These are phyloP conservation scores for Pseudochirops corinnae DNA, from an alignment of 2,797 vertebrate genomes.

Conservation along the genomic window DNA sequence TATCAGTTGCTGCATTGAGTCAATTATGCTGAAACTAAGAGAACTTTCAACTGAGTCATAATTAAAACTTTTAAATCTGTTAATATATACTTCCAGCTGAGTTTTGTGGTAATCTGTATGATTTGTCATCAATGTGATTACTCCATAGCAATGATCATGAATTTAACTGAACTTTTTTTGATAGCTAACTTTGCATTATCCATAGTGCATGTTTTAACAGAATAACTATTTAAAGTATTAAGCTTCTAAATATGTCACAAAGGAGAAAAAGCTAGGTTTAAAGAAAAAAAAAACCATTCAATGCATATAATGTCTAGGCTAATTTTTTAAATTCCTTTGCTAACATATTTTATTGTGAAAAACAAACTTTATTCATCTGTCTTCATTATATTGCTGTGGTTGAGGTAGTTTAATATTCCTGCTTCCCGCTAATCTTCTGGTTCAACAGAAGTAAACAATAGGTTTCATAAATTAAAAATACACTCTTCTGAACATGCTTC, in stretches of 20 bases:
- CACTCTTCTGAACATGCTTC: conserved; percentile 87
- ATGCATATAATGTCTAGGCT: conserved; percentile 85
- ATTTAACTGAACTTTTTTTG: conserved; percentile 87
- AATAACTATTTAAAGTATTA: conserved; percentile 86
- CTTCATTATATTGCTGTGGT: conserved; percentile 84
- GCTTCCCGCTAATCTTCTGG: conserved; percentile 86
- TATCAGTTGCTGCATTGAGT: conserved; percentile 58
- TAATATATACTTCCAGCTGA: conserved; percentile 84
- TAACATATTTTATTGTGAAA: conserved; percentile 85
- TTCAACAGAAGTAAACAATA: conserved; percentile 89
- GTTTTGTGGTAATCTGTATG: conserved; percentile 83
- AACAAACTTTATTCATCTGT: conserved; percentile 85
- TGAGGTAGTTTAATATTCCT: conserved; percentile 87
- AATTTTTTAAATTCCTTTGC: conserved; percentile 87
- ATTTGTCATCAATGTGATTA: conserved; percentile 85
- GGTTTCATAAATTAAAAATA: conserved; percentile 91
- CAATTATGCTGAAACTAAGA: conserved; percentile 81
- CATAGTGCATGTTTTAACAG: conserved; percentile 86
- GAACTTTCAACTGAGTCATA: conserved; percentile 85
- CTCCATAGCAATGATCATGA: conserved; percentile 82
- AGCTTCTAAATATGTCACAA: conserved; percentile 85
- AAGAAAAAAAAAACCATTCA: conserved; percentile 86
- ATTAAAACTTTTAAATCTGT: conserved; percentile 81
- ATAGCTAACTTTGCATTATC: conserved; percentile 88
- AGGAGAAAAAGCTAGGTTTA: conserved; percentile 83